Conservation (phyloP, 1,140 invertebrate genomes). For the Drosophila pachea region DNA sequence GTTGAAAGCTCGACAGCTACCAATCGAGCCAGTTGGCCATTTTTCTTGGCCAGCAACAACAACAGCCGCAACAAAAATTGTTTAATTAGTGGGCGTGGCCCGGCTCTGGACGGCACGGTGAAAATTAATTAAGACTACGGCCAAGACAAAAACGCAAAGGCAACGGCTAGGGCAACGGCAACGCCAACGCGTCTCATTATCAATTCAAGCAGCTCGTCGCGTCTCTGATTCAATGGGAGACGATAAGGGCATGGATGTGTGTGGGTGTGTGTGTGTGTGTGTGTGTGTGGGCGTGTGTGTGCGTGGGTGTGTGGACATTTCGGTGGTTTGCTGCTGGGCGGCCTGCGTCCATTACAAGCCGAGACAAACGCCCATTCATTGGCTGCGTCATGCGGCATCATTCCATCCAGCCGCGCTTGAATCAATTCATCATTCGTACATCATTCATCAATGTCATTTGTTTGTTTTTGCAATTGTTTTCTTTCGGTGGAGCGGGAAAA, state of each 20-base stretch:
- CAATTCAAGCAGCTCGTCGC: slow-evolving; percentile 60
- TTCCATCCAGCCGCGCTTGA: slow-evolving; percentile 40
- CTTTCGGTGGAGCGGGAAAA: not conserved
- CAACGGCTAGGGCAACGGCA: not conserved
- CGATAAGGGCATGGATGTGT: too few relatives aligned
- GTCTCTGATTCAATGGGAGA: not conserved
- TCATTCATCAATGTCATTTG: slow-evolving; percentile 75
- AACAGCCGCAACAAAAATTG: slow-evolving; percentile 14
- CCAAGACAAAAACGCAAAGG: slow-evolving; percentile 33
- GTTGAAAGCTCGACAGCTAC: slow-evolving; percentile 37
- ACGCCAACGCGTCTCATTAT: slow-evolving; percentile 53
- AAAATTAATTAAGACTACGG: slow-evolving; percentile 68
- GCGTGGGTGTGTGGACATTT: not conserved
- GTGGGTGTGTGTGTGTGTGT: not conserved
- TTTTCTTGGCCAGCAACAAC: slow-evolving; percentile 17
- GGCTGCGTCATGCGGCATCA: slow-evolving; percentile 52
- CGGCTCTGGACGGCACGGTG: slow-evolving; percentile 17
- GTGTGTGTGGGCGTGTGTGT: not conserved
- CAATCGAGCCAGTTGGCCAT: slow-evolving; percentile 21
- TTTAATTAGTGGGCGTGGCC: slow-evolving; percentile 72
- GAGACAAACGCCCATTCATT: slow-evolving; percentile 47
- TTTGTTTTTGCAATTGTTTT: slow-evolving; percentile 34
- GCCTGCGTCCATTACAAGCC: slow-evolving; percentile 18
- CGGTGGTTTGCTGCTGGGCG: too few relatives aligned
- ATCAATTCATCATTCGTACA: slow-evolving; percentile 69